These are phyloP conservation scores for Laticauda colubrina DNA, from an alignment of 2,113 vertebrate species.

Conservation along the genomic window DNA sequence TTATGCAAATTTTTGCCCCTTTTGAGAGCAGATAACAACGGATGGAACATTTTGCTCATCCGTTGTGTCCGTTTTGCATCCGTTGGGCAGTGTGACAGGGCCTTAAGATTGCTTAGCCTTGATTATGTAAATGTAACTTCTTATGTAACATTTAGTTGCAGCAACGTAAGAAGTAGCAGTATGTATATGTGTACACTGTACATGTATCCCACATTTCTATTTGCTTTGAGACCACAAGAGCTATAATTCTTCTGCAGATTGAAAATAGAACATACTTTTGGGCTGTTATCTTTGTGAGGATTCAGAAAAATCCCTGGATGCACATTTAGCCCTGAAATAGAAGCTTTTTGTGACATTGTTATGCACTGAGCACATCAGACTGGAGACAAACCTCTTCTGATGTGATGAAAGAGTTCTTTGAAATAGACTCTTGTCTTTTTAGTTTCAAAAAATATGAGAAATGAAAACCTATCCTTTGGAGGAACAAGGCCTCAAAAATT, in stretches of 20 bases:
- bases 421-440: neutral
- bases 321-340: neutral
- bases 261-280: conserved; percentile 54
- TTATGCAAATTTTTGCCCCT: too few relatives aligned
- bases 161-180: neutral
- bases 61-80: too few relatives aligned
- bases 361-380: neutral
- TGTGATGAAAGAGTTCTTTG: neutral
- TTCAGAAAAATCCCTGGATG: neutral
- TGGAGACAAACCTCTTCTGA: neutral
- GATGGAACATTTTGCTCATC: too few relatives aligned
- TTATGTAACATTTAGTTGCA: neutral
- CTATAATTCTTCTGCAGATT: conserved; percentile 47
- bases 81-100: too few relatives aligned
- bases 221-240: conserved; percentile 55
- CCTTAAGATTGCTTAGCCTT: neutral
- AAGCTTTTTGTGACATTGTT: neutral
- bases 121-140: neutral
- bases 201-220: conserved; percentile 36
- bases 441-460: neutral
- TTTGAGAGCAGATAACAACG: too few relatives aligned
- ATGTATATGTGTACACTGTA: neutral
- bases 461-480: neutral
- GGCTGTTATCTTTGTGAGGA: neutral
- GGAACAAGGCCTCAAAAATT: neutral